These are phyloP conservation scores for Caenorhabditis doughertyi DNA, from an alignment of 2,888 invertebrate genomes.

Conservation along the genomic window DNA sequence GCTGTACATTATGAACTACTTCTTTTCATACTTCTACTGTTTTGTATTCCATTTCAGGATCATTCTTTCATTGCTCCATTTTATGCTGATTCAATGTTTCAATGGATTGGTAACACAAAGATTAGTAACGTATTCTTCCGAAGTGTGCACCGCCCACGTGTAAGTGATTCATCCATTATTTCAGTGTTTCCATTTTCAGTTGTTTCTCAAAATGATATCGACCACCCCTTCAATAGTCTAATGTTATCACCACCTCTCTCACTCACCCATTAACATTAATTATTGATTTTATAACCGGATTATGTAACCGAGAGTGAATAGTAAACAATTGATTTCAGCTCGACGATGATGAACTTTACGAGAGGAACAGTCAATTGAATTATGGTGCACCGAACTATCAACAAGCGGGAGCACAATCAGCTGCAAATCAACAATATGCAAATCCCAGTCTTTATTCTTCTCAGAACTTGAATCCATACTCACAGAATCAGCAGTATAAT, in stretches of 20 bases:
- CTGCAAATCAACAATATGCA: constrained; percentile 47
- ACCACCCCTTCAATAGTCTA: constrained; percentile 25
- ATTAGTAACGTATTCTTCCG: constrained; percentile 78
- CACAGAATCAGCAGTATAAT: constrained; percentile 57
- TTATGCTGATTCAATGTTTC: constrained; percentile 81
- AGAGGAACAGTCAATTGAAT: constrained; percentile 63
- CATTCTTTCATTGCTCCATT: constrained; percentile 94
- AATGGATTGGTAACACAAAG: constrained; percentile 81
- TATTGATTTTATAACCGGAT: constrained; percentile 63
- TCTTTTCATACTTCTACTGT: no score
- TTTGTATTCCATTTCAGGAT: constrained; percentile 84
- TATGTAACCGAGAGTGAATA: constrained; percentile 17
- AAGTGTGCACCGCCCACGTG: constrained; percentile 76
- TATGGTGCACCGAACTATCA: constrained; percentile 68
- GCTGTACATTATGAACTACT: no score
- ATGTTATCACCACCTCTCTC: constrained; percentile 9
- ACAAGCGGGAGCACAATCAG: constrained; percentile 46
- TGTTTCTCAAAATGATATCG: constrained; percentile 1
- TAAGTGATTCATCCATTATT: constrained; percentile 52
- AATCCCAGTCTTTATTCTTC: constrained; percentile 56
- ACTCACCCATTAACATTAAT: constrained; percentile 36
- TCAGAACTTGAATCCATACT: constrained; percentile 67
- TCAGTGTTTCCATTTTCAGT: not conserved
- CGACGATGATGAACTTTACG: constrained; percentile 76
- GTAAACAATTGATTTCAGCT: constrained; percentile 66